phyloP scores from a whole-genome alignment of 2,888 invertebrate species.

The Xestia sexstrigata region DNA sequence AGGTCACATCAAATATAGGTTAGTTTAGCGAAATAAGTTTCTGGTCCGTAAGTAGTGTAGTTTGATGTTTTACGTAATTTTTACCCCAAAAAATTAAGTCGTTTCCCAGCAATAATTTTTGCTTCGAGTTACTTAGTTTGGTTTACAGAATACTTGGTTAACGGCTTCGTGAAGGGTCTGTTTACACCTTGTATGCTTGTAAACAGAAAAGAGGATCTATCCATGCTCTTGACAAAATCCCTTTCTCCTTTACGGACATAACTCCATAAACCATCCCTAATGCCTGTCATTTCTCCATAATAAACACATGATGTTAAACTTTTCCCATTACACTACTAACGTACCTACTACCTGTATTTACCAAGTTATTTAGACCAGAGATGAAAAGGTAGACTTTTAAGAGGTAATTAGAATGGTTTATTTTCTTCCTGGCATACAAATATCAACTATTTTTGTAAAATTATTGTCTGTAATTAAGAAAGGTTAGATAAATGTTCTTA shows the following conservation, averaged over 20 bases:
- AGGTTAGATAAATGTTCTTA: too few relatives aligned
- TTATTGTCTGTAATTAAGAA: not conserved
- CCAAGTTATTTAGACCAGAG: constrained; percentile 4
- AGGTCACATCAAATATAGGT: too few relatives aligned
- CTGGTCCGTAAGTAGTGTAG: too few relatives aligned
- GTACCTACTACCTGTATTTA: not conserved
- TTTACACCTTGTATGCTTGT: too few relatives aligned
- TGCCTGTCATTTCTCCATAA: not conserved
- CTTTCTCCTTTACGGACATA: not conserved
- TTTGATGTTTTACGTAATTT: too few relatives aligned
- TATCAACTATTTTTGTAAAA: not conserved
- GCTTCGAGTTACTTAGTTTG: not conserved
- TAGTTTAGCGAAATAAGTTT: too few relatives aligned
- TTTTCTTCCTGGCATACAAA: constrained; percentile 1
- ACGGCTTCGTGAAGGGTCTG: too few relatives aligned
- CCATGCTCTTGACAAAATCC: not conserved
- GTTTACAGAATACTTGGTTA: too few relatives aligned
- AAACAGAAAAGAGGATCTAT: not conserved
- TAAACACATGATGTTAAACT: constrained; percentile 16
- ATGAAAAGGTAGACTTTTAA: constrained; percentile 8
- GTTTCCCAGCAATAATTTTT: too few relatives aligned
- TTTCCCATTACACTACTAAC: not conserved
- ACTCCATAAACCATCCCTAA: constrained; percentile 1
- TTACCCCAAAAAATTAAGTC: too few relatives aligned
- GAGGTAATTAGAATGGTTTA: constrained; percentile 12